Percentiles rank a stretch among this genome's conserved stretches.
These are phyloP conservation scores for Oscheius sp. DNA, from an alignment of 2,888 invertebrate species.

Conservation along the genomic window DNA sequence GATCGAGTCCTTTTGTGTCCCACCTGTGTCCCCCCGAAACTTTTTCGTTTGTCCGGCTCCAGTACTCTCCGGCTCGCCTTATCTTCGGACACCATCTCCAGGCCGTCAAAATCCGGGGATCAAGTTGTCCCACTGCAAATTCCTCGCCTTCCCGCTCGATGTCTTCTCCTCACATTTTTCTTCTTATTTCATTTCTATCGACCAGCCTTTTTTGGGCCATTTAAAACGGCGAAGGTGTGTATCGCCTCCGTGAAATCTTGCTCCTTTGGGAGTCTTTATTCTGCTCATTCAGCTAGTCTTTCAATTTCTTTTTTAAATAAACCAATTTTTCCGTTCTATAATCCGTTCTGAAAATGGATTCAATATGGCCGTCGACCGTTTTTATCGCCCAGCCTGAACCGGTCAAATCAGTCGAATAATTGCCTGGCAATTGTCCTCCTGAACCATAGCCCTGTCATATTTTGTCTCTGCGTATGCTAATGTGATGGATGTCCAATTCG, in stretches of 20 bases:
- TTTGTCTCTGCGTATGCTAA: slow-evolving; percentile 31
- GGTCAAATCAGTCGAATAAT: not conserved
- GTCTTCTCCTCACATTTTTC: not conserved
- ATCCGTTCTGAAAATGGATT: too few relatives aligned
- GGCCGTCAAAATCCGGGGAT: slow-evolving; percentile 34
- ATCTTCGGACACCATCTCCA: slow-evolving; percentile 25
- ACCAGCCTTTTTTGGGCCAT: not conserved
- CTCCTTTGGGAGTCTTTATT: too few relatives aligned
- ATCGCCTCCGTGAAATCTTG: too few relatives aligned
- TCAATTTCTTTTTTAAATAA: too few relatives aligned
- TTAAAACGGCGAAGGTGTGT: too few relatives aligned
- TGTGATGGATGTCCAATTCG: slow-evolving; percentile 32
- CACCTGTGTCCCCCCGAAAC: not conserved
- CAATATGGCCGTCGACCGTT: too few relatives aligned
- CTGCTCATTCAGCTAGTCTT: too few relatives aligned
- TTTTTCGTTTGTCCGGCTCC: not conserved
- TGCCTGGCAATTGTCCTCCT: not conserved
- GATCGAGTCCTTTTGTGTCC: slow-evolving; percentile 21
- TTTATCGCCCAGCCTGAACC: too few relatives aligned
- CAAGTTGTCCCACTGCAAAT: slow-evolving; percentile 28
- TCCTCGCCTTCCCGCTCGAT: not conserved
- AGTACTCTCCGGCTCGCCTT: slow-evolving; percentile 2
- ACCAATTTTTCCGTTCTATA: too few relatives aligned
- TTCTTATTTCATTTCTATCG: slow-evolving; percentile 11
- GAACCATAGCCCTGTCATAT: slow-evolving; percentile 1